Evolutionary conservation across 2,888 invertebrate species (phyloP).

Genomic region (Muschampia plurimacula): DNA sequence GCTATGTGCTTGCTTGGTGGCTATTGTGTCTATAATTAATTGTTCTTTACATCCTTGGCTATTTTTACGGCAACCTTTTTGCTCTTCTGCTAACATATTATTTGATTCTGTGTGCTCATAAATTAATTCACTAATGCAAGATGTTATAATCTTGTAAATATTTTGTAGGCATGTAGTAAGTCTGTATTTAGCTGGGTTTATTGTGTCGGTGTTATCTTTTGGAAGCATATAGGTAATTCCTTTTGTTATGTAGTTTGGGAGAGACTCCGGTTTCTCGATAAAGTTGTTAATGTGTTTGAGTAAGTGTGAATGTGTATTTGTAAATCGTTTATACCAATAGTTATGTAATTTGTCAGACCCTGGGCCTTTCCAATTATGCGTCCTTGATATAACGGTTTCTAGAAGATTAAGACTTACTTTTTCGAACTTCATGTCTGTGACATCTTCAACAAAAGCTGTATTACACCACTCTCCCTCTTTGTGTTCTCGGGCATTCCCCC

Average conservation of each 20-base stretch:
- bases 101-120: too few species aligned
- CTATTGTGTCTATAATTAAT: too few species aligned
- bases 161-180: too few species aligned
- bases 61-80: too few species aligned
- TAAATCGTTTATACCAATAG: neutral
- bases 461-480: neutral
- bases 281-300: neutral
- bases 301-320: neutral
- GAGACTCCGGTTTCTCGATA: neutral
- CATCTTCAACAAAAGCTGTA: neutral
- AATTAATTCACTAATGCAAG: too few species aligned
- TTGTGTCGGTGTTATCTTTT: too few species aligned
- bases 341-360: slow-evolving; percentile 1
- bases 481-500: neutral
- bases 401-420: neutral
- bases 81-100: too few species aligned
- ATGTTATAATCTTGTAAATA: too few species aligned
- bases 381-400: neutral
- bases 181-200: too few species aligned
- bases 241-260: slow-evolving; percentile 1
- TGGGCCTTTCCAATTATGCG: neutral
- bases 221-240: neutral
- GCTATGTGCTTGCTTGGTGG: too few species aligned
- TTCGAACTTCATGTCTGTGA: neutral
- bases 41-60: too few species aligned